These are phyloP conservation scores for Eurosta solidaginis DNA, from an alignment of 1,140 invertebrate species.

Conservation along the genomic window DNA sequence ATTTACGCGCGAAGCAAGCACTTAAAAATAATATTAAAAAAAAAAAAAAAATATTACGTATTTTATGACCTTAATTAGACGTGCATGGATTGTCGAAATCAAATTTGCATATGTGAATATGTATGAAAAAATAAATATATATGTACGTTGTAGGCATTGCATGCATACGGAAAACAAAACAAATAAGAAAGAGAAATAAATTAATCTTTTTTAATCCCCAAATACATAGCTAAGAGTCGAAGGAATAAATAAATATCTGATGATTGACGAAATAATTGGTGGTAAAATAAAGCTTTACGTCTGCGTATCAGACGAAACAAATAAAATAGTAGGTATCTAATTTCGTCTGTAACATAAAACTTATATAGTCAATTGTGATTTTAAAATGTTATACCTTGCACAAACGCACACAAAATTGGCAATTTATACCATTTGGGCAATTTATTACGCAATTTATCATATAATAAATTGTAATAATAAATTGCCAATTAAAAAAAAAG, in stretches of 20 bases:
- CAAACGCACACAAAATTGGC: too few relatives aligned
- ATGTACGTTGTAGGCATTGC: background rate
- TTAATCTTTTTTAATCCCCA: conserved; percentile 24
- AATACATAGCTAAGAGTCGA: too few relatives aligned
- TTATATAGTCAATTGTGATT: too few relatives aligned
- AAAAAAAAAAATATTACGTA: background rate
- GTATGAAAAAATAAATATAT: background rate
- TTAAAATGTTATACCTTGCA: too few relatives aligned
- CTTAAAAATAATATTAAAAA: background rate
- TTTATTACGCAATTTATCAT: too few relatives aligned
- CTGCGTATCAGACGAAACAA: background rate
- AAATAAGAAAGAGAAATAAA: conserved; percentile 6
- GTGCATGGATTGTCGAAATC: conserved; percentile 6
- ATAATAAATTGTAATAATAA: too few relatives aligned
- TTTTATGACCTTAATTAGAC: conserved; percentile 26
- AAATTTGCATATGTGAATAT: conserved; percentile 20
- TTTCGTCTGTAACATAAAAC: background rate
- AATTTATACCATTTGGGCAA: too few relatives aligned
- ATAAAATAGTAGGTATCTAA: background rate
- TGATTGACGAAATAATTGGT: conserved; percentile 20
- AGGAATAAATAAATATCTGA: too few relatives aligned
- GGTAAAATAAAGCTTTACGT: background rate
- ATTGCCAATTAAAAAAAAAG: too few relatives aligned
- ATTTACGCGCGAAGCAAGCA: background rate
- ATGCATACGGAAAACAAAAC: background rate